Evolutionary conservation across 2,888 invertebrate genomes (phyloP), one percentile per base, ranked within the genome.

Genomic region (Tetheella fluctuosa): DNA sequence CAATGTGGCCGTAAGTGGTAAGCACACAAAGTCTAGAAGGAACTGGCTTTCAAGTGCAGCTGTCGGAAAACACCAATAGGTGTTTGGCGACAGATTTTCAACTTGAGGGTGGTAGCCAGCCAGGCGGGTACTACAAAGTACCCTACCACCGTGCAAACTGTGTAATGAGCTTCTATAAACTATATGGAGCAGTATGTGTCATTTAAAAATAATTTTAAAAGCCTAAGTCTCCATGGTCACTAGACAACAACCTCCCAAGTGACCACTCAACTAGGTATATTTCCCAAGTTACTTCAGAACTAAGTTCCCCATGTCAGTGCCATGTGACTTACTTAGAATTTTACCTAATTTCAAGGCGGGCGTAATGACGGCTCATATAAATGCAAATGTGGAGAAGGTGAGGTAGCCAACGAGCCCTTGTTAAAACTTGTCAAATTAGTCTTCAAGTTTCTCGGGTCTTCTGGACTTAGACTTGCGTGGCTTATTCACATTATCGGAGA

Each of bases 381-480:
- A 77, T 77, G 77, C 73, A 76, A 80, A 79, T 79, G 69, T 69
- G 12, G n/a, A 10, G 8, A 65, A 64, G 67, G 71, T 69, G 69
- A 65, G 57, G 54, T 57, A 53, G 59, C 58, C 42, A 48, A 20
- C 66, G 67, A 65, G 74, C 74, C 79, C 75, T 76, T 76, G 77
- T 80, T 75, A 67, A 70, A 81, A 82, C 77, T 81, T 82, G 76
- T 73, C 74, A 77, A 79, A 79, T 79, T 81, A 74, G 73, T 70
- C 62, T 12, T 58, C 62, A 79, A 79, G 65, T 80, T 74, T 61
- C 59, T 64, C 59, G 61, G 63, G 60, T 58, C 61, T 59, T 20
- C 53, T 53, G 52, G 62, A 63, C 63, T 63, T 63, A 30, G 39
- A 28, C 17, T 61, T 58, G 58, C 58, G 64, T 60, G 63, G 60